Conservation (phyloP, 2,797 vertebrate species). For the Lepilemur septentrionalis region DNA sequence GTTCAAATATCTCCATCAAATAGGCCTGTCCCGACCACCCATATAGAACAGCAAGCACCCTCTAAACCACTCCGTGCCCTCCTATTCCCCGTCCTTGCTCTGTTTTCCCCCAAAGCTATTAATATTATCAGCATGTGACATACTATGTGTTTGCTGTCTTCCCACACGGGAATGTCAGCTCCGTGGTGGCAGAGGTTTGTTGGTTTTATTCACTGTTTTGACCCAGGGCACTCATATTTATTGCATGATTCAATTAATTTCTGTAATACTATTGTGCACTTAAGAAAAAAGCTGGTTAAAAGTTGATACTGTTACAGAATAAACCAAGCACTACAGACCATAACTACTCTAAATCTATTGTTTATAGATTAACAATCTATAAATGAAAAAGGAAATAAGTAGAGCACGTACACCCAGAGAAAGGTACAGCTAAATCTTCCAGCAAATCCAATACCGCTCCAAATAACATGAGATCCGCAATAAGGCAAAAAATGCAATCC, state of each 20-base stretch:
- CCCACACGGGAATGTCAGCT: not conserved
- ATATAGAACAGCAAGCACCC: not conserved
- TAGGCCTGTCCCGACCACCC: not conserved
- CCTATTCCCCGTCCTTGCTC: not conserved
- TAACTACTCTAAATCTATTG: not conserved
- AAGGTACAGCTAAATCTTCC: not conserved
- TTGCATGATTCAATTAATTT: not conserved
- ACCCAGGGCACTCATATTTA: not conserved
- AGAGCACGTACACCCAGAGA: not conserved
- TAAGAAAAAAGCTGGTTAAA: conserved; percentile 24
- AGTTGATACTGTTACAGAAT: not conserved
- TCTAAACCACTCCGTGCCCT: rapidly evolving
- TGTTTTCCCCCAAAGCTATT: not conserved
- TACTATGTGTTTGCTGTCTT: not conserved
- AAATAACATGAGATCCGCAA: not conserved
- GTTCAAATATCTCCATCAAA: not conserved
- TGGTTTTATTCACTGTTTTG: not conserved
- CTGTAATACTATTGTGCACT: not conserved
- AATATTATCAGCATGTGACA: not conserved
- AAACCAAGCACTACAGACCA: not conserved
- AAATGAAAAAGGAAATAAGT: not conserved
- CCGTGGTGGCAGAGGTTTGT: not conserved
- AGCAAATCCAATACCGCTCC: not conserved
- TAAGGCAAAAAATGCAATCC: not conserved
- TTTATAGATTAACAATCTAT: not conserved